Percentiles rank a stretch among this genome's conserved stretches.
Evolutionary conservation across 1,140 invertebrate genomes (phyloP).

Genomic region (Brachionus sp.): DNA sequence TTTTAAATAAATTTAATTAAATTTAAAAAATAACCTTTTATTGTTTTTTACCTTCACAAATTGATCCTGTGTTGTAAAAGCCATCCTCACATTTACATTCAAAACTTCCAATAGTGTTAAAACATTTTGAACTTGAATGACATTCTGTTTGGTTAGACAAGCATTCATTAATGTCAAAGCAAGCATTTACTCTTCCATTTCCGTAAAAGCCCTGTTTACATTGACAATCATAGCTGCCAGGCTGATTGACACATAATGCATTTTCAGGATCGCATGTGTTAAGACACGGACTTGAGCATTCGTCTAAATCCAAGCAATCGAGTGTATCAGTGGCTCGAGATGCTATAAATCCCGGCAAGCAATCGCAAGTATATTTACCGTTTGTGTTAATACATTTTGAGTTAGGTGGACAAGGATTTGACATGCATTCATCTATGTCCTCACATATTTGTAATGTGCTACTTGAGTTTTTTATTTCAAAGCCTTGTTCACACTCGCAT

Average conservation of each 20-base stretch:
- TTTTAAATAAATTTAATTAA: not conserved
- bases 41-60: constrained; percentile 8
- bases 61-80: not conserved
- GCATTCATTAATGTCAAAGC: constrained; percentile 22
- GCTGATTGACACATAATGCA: not conserved
- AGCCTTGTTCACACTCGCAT: constrained; percentile 30
- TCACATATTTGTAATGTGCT: constrained; percentile 9
- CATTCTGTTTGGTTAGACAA: not conserved
- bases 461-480: constrained; percentile 22
- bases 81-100: not conserved
- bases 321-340: not conserved
- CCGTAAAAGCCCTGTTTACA: not conserved
- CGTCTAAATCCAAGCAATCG: constrained; percentile 28
- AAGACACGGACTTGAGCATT: constrained; percentile 15
- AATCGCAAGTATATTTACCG: constrained; percentile 6
- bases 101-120: constrained; percentile 12
- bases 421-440: constrained; percentile 13
- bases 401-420: not conserved
- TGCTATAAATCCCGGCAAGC: not conserved
- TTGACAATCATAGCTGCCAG: not conserved
- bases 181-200: not conserved
- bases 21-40: not conserved
- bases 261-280: not conserved
- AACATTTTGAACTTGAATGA: not conserved
- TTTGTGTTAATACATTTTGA: not conserved